Evolutionary conservation across 2,888 invertebrate genomes (phyloP).

Genomic region (Drosophila macrospina): DNA sequence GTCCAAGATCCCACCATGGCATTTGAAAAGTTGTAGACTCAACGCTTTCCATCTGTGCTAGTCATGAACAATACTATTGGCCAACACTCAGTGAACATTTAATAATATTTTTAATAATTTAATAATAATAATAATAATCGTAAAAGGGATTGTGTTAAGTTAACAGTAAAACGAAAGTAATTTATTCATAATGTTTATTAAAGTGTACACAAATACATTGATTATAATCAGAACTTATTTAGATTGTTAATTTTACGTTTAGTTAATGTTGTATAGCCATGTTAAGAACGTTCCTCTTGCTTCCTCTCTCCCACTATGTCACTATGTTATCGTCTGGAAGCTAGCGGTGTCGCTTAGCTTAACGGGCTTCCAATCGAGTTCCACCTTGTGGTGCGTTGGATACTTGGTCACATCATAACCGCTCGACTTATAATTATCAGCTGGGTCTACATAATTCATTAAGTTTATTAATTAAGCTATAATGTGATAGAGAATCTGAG

Average conservation of each 20-base stretch:
- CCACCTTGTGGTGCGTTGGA: constrained; percentile 59
- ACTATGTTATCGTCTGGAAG: constrained; percentile 58
- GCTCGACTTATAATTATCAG: constrained; percentile 60
- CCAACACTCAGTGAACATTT: constrained; percentile 23
- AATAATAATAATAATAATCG: too few species aligned
- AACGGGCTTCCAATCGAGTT: constrained; percentile 68
- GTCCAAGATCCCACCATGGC: constrained; percentile 63
- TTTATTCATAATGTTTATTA: constrained; percentile 65
- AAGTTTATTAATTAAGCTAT: too few species aligned
- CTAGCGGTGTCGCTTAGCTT: constrained; percentile 49
- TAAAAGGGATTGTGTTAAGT: constrained; percentile 31
- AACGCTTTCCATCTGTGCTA: constrained; percentile 63
- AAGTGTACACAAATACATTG: constrained; percentile 42
- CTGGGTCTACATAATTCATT: constrained; percentile 37
- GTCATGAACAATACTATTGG: constrained; percentile 49
- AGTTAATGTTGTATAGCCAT: constrained; percentile 50
- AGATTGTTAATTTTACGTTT: constrained; percentile 13
- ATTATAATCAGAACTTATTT: constrained; percentile 19
- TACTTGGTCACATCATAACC: constrained; percentile 47
- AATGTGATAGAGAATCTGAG: too few species aligned
- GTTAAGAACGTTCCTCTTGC: background rate
- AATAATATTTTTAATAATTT: too few species aligned
- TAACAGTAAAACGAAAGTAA: constrained; percentile 35
- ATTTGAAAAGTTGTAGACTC: constrained; percentile 47
- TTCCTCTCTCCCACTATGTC: constrained; percentile 32